These are phyloP conservation scores for Cyprinodon variegatus DNA, from an alignment of 2,113 vertebrate species.

Conservation along the genomic window DNA sequence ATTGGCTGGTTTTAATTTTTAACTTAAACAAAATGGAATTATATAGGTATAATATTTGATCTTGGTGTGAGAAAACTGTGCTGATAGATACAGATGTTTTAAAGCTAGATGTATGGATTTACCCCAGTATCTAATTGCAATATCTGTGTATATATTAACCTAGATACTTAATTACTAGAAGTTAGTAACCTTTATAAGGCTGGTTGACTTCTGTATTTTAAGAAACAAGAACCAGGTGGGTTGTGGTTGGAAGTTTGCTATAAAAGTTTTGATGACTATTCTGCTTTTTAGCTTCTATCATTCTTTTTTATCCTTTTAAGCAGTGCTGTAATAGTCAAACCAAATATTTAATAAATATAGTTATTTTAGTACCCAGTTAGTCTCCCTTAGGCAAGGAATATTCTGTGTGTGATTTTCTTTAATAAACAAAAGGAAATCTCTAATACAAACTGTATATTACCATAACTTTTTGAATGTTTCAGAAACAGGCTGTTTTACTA, in stretches of 20 bases:
- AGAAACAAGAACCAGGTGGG: too few species aligned
- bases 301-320: not conserved
- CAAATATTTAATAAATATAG: not conserved
- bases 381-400: not conserved
- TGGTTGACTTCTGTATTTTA: too few species aligned
- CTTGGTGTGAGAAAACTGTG: not conserved
- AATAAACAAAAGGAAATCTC: not conserved
- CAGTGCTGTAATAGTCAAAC: not conserved
- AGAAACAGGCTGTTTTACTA: too few species aligned
- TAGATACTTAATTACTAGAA: too few species aligned
- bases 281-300: not conserved
- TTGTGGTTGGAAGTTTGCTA: too few species aligned
- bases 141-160: too few species aligned
- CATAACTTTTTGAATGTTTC: constrained; percentile 2
- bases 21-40: too few species aligned
- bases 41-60: not conserved
- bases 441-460: not conserved
- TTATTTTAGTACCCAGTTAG: not conserved
- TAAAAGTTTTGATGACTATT: too few species aligned
- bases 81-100: not conserved
- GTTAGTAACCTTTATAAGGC: too few species aligned
- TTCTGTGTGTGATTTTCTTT: not conserved
- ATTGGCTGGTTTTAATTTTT: not conserved
- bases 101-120: too few species aligned
- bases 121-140: too few species aligned